These are phyloP conservation scores for Drosophila ochracea DNA, from an alignment of 2,888 invertebrate species.

Conservation along the genomic window DNA sequence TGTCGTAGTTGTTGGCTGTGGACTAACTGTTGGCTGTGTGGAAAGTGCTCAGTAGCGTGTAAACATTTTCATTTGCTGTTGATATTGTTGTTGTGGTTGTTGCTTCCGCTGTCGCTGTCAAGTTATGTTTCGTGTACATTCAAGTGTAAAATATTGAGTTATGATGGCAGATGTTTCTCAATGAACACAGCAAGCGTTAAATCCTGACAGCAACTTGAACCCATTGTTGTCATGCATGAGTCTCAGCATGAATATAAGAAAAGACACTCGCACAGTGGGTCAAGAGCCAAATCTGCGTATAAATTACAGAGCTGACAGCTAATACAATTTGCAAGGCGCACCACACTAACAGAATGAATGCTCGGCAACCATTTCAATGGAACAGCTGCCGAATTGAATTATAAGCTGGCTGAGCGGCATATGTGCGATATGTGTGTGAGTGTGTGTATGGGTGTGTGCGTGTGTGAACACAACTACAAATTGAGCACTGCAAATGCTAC, in stretches of 20 bases:
- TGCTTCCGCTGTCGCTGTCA: constrained; percentile 57
- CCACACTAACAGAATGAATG: constrained; percentile 18
- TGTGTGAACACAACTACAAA: constrained; percentile 59
- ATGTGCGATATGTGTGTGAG: constrained; percentile 52
- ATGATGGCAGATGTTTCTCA: constrained; percentile 80
- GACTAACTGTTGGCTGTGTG: constrained; percentile 22
- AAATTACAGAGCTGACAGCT: constrained; percentile 60
- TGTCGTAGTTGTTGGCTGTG: constrained; percentile 2
- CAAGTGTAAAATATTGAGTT: constrained; percentile 81
- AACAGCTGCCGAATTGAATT: constrained; percentile 53
- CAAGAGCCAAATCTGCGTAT: constrained; percentile 44
- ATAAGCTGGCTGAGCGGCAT: constrained; percentile 59
- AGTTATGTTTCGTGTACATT: constrained; percentile 74
- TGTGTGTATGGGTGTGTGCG: not conserved
- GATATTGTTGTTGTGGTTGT: constrained; percentile 33
- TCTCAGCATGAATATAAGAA: constrained; percentile 17
- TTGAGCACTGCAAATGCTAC: constrained; percentile 66
- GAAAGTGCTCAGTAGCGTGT: constrained; percentile 72
- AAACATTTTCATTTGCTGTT: constrained; percentile 73
- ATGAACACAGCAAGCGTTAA: constrained; percentile 73
- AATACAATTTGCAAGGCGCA: constrained; percentile 70
- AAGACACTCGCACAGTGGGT: constrained; percentile 37
- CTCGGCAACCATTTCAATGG: constrained; percentile 38
- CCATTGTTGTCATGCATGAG: constrained; percentile 71
- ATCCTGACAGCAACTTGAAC: constrained; percentile 76